Base-by-base conservation (phyloP, 23 tunicate species). In the Botrylloides violaceus region DNA sequence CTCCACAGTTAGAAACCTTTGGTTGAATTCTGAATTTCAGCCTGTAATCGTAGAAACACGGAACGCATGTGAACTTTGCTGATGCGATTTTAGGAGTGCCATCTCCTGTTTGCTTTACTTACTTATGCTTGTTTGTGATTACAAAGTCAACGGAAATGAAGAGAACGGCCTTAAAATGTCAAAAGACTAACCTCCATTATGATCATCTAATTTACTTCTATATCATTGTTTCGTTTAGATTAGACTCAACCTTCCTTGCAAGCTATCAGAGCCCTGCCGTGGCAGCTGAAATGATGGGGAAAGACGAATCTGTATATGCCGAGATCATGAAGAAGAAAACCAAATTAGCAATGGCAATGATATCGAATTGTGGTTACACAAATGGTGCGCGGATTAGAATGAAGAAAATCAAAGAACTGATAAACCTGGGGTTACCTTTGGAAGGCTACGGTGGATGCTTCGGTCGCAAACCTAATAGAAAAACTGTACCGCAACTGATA, bases 361-460 rank as follows among this genome's bases (percentile, higher is more conserved):
- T 43, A 43, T 43, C 53, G 15, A 58, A 74, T 3, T 74, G 79
- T 47, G 4, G 35, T 15, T n/a, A 21, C 33, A 34, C 70, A 37
- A 59, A 74, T 20, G 79, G 79, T 30, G 79, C 79, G 20, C 25
- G 33, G 3, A 59, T 33, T 50, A 36, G 53, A 43, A 43, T 43
- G 15, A 15, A 9, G 53, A 43, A 43, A 15, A 43, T 43, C 9
- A 43, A 43, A 43, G 53, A 43, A 15, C 53, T 43, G 53, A 43
- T 43, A 43, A 9, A 15, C 53, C 9, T 43, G 53, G 53, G 53
- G 9, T 15, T 43, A 15, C 9, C 9, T 9, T 43, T 43, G 15
- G 53, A 43, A 9, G 53, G 53, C 15, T 43, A 43, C 53, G 53
- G 53, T 15, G 53, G 53, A 9, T 43, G 53, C 53, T 43, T 43